phyloP scores from a whole-genome alignment of 2,113 vertebrate genomes.

The Forbesichthys agassizii region DNA sequence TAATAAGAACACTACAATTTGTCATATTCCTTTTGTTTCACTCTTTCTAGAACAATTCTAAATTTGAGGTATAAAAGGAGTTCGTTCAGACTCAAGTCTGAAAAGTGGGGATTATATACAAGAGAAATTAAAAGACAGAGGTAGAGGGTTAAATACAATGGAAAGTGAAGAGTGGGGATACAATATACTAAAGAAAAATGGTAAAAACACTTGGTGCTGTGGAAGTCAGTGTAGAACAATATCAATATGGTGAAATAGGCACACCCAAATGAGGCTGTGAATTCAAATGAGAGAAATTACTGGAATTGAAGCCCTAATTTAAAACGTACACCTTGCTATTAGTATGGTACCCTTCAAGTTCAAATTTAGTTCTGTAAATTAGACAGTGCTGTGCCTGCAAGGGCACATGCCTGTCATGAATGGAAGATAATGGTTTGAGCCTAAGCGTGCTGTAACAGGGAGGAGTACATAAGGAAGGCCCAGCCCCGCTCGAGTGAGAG shows the following conservation, averaged over 20 bases:
- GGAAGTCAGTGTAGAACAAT: slow-evolving; percentile 46
- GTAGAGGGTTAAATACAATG: slow-evolving; percentile 79
- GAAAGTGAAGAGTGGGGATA: slow-evolving; percentile 62
- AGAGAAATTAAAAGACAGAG: slow-evolving; percentile 80
- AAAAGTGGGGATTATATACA: slow-evolving; percentile 83
- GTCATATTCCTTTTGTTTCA: slow-evolving; percentile 78
- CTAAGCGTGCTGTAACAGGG: too few species aligned
- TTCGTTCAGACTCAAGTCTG: slow-evolving; percentile 81
- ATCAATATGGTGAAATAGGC: background rate
- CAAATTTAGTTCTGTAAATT: too few species aligned
- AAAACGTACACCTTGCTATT: too few species aligned
- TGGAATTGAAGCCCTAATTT: too few species aligned
- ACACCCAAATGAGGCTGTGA: too few species aligned
- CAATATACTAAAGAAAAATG: slow-evolving; percentile 71
- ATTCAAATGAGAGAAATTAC: too few species aligned
- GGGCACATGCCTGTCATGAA: too few species aligned
- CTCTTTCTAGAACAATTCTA: slow-evolving; percentile 85
- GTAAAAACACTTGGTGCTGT: slow-evolving; percentile 67
- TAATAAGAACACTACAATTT: slow-evolving; percentile 87
- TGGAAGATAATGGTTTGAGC: too few species aligned
- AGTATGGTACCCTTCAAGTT: too few species aligned
- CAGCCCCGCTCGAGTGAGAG: too few species aligned
- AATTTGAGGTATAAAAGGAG: slow-evolving; percentile 88
- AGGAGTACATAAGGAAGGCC: too few species aligned
- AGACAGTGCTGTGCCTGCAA: too few species aligned